These are phyloP conservation scores for Chrysotoxum bicinctum DNA, from an alignment of 2,888 invertebrate species.

Conservation along the genomic window DNA sequence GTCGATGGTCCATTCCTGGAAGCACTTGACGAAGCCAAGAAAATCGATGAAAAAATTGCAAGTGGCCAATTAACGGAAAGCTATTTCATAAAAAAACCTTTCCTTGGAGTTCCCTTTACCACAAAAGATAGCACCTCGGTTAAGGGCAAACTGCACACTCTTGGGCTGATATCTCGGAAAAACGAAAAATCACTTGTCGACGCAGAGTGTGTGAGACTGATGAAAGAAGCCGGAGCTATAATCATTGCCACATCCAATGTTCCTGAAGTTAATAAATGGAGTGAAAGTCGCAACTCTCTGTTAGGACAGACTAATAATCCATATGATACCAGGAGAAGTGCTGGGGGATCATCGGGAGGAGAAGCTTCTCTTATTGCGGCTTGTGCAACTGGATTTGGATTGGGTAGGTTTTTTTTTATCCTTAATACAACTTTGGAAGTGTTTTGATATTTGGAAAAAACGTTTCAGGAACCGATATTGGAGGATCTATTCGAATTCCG, in stretches of 20 bases:
- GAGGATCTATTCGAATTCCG: constrained; percentile 97
- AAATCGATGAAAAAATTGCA: constrained; percentile 87
- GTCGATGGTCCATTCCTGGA: constrained; percentile 90
- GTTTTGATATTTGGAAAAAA: background rate
- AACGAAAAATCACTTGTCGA: constrained; percentile 86
- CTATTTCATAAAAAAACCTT: constrained; percentile 88
- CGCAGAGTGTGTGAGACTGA: constrained; percentile 88
- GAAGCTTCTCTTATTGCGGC: constrained; percentile 90
- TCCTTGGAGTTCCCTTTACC: constrained; percentile 95
- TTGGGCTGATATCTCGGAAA: constrained; percentile 86
- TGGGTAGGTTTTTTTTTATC: constrained; percentile 84
- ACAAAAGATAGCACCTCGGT: constrained; percentile 94
- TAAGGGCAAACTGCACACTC: constrained; percentile 87
- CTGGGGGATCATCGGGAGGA: constrained; percentile 96
- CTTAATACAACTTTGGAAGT: background rate
- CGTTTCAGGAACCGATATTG: constrained; percentile 90
- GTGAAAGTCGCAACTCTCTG: constrained; percentile 92
- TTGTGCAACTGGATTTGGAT: constrained; percentile 91
- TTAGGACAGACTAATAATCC: constrained; percentile 96
- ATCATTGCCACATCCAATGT: constrained; percentile 95
- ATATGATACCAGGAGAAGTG: constrained; percentile 91
- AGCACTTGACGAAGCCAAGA: constrained; percentile 89
- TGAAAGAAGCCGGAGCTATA: constrained; percentile 92
- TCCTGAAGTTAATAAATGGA: constrained; percentile 96
- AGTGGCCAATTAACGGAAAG: constrained; percentile 84